A percentile compares a stretch with the other conserved stretches of the same genome.
These are phyloP conservation scores for Xenopus tropicalis DNA, from an alignment of 2,113 vertebrate genomes.

Conservation along the genomic window UCB_Xtro_10.0 CM004448.2:88997501-88998000, in stretches of 20 bases:
- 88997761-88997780: slow-evolving; percentile 8
- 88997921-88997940: slow-evolving; percentile 21
- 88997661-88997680: no score
- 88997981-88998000: no score
- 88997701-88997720: background rate
- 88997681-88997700: background rate
- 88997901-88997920: slow-evolving; percentile 37
- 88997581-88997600: no score
- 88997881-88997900: slow-evolving; percentile 33
- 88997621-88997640: no score
- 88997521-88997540: no score
- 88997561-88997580: no score
- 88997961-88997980: no score
- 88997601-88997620: no score
- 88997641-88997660: no score
- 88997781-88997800: background rate
- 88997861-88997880: slow-evolving; percentile 6
- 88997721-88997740: background rate
- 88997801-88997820: slow-evolving; percentile 20
- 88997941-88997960: no score
- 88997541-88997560: no score
- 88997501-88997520: no score
- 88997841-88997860: background rate
- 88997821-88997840: slow-evolving; percentile 3
- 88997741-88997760: slow-evolving; percentile 9